Evolutionary conservation across 2,113 vertebrate genomes (phyloP).

Genomic region (Mobula birostris): DNA sequence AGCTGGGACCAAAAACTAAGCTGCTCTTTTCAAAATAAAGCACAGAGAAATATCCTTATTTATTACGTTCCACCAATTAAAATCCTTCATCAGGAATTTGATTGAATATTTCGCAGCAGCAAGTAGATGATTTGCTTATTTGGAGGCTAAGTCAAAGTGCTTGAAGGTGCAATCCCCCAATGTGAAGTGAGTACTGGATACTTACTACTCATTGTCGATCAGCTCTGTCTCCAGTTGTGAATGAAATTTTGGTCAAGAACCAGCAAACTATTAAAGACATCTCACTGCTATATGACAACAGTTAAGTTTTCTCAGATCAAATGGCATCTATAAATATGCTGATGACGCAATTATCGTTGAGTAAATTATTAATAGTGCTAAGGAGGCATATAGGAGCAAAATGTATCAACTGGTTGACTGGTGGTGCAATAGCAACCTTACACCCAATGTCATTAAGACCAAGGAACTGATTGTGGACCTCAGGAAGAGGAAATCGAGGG

Average conservation of each 20-base stretch:
- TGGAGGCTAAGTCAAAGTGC: neutral
- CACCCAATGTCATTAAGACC: too few species aligned
- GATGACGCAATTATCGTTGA: too few species aligned
- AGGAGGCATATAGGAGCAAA: too few species aligned
- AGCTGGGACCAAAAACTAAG: neutral
- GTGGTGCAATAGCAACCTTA: too few species aligned
- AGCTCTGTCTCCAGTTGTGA: neutral
- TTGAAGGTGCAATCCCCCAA: neutral
- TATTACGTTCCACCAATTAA: neutral
- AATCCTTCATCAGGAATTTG: too few species aligned
- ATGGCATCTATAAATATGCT: too few species aligned
- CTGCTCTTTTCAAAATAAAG: neutral
- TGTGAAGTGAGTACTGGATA: neutral
- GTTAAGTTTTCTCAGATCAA: neutral
- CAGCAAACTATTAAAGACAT: neutral
- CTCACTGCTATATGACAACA: neutral
- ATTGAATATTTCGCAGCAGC: neutral
- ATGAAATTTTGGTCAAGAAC: neutral
- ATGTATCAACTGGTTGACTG: too few species aligned
- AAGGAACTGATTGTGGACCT: too few species aligned
- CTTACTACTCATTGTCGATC: neutral
- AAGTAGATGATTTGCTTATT: neutral
- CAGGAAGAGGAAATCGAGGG: too few species aligned
- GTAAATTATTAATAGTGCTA: too few species aligned
- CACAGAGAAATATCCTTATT: neutral